Evolutionary conservation across 2,888 invertebrate species (phyloP).

Genomic region (Timema cristinae): DNA sequence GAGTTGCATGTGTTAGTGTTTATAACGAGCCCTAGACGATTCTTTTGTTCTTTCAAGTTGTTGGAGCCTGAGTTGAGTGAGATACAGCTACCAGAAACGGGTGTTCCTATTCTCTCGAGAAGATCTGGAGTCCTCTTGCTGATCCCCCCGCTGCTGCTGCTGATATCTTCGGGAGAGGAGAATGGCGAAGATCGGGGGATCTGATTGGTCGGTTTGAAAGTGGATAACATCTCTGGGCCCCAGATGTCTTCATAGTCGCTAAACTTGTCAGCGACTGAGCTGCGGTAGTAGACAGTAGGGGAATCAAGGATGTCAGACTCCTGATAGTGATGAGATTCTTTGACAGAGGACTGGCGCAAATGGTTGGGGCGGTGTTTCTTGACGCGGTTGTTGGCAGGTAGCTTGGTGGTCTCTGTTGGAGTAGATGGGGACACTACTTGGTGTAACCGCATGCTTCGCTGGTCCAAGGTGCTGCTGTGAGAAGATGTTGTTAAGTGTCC

Average conservation of each 20-base stretch:
- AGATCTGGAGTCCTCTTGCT: constrained; percentile 34
- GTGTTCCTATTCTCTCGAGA: constrained; percentile 31
- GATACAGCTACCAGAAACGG: constrained; percentile 26
- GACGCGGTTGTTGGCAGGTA: constrained; percentile 33
- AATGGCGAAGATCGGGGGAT: constrained; percentile 34
- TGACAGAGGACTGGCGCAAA: constrained; percentile 40
- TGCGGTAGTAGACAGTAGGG: constrained; percentile 75
- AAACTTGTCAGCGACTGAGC: constrained; percentile 79
- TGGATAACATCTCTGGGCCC: constrained; percentile 56
- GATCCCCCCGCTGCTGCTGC: constrained; percentile 24
- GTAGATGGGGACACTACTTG: constrained; percentile 31
- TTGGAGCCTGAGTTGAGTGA: constrained; percentile 23
- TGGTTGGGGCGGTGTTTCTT: constrained; percentile 42
- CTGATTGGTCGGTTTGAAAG: constrained; percentile 37
- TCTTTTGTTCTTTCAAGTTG: constrained; percentile 21
- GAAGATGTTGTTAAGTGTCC: constrained; percentile 40
- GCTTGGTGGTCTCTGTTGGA: constrained; percentile 38
- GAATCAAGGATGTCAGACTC: constrained; percentile 83
- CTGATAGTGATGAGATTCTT: constrained; percentile 52
- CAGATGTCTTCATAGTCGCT: constrained; percentile 92
- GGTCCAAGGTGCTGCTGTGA: constrained; percentile 39
- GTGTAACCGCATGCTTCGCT: constrained; percentile 26
- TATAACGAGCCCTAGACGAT: constrained; percentile 33
- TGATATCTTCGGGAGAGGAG: constrained; percentile 35
- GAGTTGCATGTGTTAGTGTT: constrained; percentile 30